These are phyloP conservation scores for Periophthalmodon schlosseri DNA, from an alignment of 2,113 vertebrate genomes.

Conservation along the genomic window DNA sequence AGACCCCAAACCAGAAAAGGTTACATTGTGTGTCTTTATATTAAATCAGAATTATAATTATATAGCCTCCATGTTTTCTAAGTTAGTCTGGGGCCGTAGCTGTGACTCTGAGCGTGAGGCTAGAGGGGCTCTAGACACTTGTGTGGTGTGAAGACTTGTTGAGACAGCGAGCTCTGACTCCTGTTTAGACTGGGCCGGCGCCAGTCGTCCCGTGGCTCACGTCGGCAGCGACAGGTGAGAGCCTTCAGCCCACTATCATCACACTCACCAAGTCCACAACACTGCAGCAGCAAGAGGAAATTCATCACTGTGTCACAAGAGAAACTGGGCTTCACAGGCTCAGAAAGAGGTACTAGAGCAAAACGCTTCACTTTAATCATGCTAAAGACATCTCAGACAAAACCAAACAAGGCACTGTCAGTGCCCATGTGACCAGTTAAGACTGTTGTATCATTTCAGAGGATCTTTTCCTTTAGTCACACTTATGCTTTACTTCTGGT, in stretches of 20 bases:
- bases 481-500: background rate
- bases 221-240: constrained; percentile 71
- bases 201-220: constrained; percentile 62
- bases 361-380: constrained; percentile 4
- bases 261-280: constrained; percentile 60
- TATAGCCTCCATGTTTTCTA: too few species aligned
- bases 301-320: constrained; percentile 59
- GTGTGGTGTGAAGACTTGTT: constrained; percentile 62
- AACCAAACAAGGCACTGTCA: constrained; percentile 3
- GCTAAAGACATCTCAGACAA: background rate
- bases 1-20: too few species aligned
- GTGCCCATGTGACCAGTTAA: background rate
- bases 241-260: constrained; percentile 70
- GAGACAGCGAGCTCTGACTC: constrained; percentile 60
- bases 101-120: constrained; percentile 1
- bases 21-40: background rate
- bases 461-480: background rate
- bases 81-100: background rate
- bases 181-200: constrained; percentile 77
- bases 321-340: constrained; percentile 14
- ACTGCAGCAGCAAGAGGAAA: constrained; percentile 48
- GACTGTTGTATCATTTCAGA: background rate
- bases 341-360: constrained; percentile 6
- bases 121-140: constrained; percentile 9
- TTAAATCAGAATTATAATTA: background rate